A percentile compares a stretch with the other conserved stretches of the same genome.
Evolutionary conservation across 2,888 invertebrate genomes (phyloP).

Genomic region (Pammene fasciana): DNA sequence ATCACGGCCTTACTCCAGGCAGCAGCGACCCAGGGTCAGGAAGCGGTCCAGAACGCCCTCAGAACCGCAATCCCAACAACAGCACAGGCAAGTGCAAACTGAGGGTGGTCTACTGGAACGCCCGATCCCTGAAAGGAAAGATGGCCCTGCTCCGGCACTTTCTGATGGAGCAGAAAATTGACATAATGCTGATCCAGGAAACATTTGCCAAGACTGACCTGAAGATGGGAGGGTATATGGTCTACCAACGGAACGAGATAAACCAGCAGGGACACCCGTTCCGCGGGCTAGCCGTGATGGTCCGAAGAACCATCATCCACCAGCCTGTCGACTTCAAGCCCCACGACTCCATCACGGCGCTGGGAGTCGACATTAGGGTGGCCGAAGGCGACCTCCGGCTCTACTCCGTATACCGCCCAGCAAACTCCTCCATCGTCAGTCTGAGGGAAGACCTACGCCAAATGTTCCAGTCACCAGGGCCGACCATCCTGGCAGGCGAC

Average conservation of each 20-base stretch:
- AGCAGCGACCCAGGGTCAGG: background rate
- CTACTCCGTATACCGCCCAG: background rate
- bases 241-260: constrained; percentile 5
- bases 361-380: too few species aligned
- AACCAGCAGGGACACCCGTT: background rate
- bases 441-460: background rate
- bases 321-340: too few species aligned
- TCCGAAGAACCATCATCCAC: too few species aligned
- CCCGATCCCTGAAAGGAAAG: constrained; percentile 20
- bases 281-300: too few species aligned
- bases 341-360: too few species aligned
- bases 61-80: background rate
- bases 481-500: constrained; percentile 1
- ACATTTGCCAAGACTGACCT: background rate
- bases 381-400: too few species aligned
- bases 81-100: background rate
- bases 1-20: background rate
- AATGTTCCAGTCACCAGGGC: background rate
- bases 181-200: constrained; percentile 17
- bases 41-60: too few species aligned
- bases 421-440: background rate
- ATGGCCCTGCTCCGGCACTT: constrained; percentile 7
- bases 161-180: background rate
- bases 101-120: constrained; percentile 20
- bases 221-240: background rate